Evolutionary conservation across 2,888 invertebrate genomes (phyloP), one percentile per base, ranked within the genome.

Genomic region (Acrobasis repandana): DNA sequence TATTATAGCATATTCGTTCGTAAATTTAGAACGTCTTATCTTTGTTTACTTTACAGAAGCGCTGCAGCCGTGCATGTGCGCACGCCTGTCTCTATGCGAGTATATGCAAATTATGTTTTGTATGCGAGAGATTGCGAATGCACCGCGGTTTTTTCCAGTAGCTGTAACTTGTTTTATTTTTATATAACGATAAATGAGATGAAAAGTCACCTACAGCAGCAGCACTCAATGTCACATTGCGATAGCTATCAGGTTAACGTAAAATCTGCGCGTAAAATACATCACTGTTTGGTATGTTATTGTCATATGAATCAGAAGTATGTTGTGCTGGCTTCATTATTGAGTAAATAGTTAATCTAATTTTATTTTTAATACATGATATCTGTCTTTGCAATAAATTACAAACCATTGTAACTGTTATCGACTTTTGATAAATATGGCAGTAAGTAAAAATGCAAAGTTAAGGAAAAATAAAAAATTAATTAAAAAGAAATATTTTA

Each of bases 31-130:
- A 20, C 54, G 20, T 38, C 38, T 54, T 54, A 54, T 54, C 54
- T 38, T 46, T 57, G 56, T 57, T 57, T 57, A 57, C 47, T 57
- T 47, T 36, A 38, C 43, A 54, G 36, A 16, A 36, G 43, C 54
- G 14, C 14, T 20, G 38, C 52, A 52, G 10, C 36, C 15, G 63
- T 66, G 65, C 69, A 72, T 61, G 66, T 66, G 64, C 64, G 58
- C 57, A 62, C 63, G 65, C 63, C 20, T 36, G 58, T 58, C 36
- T 18, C 49, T 58, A 69, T 67, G 72, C 66, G 67, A 72, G 28
- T 28, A 66, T 63, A 66, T 67, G 63, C n/a, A 59, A 67, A 64
- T 63, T 36, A 51, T 58, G 68, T 71, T 73, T 67, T 71, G 66
- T 65, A 66, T 67, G 67, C 50, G 66, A 58, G 60, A 62, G 58